Evolutionary conservation across 2,113 vertebrate genomes (phyloP), one percentile per base, ranked within the genome.

Genomic region (Edolisoma coerulescens): DNA sequence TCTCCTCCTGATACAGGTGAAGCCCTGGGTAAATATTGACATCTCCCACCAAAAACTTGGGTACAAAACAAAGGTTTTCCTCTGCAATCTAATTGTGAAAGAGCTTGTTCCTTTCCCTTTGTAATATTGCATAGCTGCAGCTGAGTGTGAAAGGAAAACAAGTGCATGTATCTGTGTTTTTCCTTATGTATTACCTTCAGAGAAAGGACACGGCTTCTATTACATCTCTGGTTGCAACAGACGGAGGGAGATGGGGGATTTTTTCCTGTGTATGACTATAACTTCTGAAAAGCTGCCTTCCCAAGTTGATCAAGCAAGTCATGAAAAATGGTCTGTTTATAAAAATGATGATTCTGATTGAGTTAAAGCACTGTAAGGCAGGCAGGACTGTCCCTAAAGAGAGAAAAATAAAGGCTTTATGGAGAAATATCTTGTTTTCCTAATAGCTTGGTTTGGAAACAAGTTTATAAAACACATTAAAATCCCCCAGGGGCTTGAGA

Each of bases 361-460:
- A 88, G 84, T 97, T 94, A 93, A 67, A 84, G 30, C 79, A 83
- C 71, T 92, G 68, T 80, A 94, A 94, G 50, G 90, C 78, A 85
- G 85, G 54, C 37, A 88, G 39, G 54, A 52, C 47, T 91, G 87
- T 90, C 90, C 92, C 90, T 93, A 80, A 96, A 95, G 87, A 96
- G 87, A 90, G 87, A 90, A 88, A 91, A 80, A 93, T n/a, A 86
- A 88, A 93, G 71, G 54, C 52, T 93, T 95, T 94, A 60, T 90
- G 54, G 95, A 91, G 87, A 94, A 94, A 93, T 93, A 93, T 70
- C 85, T 95, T 94, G 92, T 96, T 97, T 95, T 96, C 89, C 94
- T 96, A 95, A 95, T 95, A 93, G 89, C 85, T 81, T 74, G 71
- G 82, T 93, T 88, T 90, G 87, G 70, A 95, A 96, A 91, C 93